A percentile compares a stretch with the other conserved stretches of the same genome.
phyloP scores from a whole-genome alignment of 2,113 vertebrate genomes.

The Hylia prasina region DNA sequence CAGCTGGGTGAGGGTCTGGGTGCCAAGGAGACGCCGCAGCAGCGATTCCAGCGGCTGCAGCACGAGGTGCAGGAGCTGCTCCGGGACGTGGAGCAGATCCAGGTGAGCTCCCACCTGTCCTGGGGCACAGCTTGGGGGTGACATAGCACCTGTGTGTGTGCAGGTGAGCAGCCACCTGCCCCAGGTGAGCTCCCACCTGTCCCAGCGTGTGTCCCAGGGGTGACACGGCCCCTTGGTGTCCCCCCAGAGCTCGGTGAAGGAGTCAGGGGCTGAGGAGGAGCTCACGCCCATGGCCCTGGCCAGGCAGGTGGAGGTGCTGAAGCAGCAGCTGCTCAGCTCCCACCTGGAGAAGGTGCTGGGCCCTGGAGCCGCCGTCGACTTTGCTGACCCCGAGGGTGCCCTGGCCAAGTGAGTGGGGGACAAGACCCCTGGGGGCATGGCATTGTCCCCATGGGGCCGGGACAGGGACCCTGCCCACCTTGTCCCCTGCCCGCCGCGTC shows the following conservation, averaged over 20 bases:
- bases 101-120: constrained; percentile 68
- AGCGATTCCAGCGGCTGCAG: constrained; percentile 91
- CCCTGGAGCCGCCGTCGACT: constrained; percentile 86
- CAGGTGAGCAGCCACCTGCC: neutral
- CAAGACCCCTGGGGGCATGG: rapidly evolving
- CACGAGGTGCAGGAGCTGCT: constrained; percentile 92
- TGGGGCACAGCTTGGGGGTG: neutral
- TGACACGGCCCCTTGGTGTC: neutral
- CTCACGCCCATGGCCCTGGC: constrained; percentile 87
- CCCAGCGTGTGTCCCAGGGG: neutral
- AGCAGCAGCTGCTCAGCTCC: constrained; percentile 88
- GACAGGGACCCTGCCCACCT: neutral
- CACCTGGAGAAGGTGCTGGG: constrained; percentile 92
- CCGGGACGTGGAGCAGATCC: constrained; percentile 87
- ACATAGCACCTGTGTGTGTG: neutral
- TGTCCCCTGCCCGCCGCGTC: neutral
- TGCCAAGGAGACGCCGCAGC: constrained; percentile 91
- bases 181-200: neutral
- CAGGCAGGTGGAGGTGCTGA: constrained; percentile 86
- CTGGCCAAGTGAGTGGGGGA: constrained; percentile 84
- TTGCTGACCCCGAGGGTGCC: constrained; percentile 90
- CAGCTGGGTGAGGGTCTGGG: constrained; percentile 88
- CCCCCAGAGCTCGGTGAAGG: constrained; percentile 78
- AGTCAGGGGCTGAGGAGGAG: constrained; percentile 84
- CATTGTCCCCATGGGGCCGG: rapidly evolving